Evolutionary conservation across 2,113 vertebrate genomes (phyloP).

Genomic region (Cynocephalus volans): DNA sequence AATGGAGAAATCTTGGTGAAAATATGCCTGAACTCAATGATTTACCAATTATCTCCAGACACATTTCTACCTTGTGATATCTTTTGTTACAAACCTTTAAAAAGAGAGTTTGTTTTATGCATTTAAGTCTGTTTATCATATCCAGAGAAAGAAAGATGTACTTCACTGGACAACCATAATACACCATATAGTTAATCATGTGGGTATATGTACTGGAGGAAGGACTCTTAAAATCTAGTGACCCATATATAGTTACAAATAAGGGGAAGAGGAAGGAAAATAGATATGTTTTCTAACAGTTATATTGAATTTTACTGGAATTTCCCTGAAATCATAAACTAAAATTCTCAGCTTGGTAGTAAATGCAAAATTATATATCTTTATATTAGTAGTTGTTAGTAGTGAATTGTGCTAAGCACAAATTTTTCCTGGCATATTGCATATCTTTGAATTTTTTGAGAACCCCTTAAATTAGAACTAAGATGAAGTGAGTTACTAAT

Average conservation of each 20-base stretch:
- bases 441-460: constrained; percentile 9
- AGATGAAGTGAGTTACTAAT: not conserved
- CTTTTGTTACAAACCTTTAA: not conserved
- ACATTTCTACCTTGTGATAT: not conserved
- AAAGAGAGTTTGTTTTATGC: not conserved
- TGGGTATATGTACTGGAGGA: not conserved
- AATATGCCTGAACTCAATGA: not conserved
- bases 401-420: not conserved
- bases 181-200: not conserved
- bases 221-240: not conserved
- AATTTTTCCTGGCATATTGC: not conserved
- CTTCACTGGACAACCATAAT: not conserved
- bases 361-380: not conserved
- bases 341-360: not conserved
- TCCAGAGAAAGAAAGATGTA: not conserved
- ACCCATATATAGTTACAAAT: not conserved
- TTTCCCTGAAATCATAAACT: not conserved
- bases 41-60: not conserved
- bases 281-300: not conserved
- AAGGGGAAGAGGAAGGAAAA: not conserved
- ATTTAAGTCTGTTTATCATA: not conserved
- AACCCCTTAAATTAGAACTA: not conserved
- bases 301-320: not conserved
- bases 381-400: not conserved
- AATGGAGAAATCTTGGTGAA: not conserved